Evolutionary conservation across 2,113 vertebrate genomes (phyloP).

Genomic region (Mungos mungo): DNA sequence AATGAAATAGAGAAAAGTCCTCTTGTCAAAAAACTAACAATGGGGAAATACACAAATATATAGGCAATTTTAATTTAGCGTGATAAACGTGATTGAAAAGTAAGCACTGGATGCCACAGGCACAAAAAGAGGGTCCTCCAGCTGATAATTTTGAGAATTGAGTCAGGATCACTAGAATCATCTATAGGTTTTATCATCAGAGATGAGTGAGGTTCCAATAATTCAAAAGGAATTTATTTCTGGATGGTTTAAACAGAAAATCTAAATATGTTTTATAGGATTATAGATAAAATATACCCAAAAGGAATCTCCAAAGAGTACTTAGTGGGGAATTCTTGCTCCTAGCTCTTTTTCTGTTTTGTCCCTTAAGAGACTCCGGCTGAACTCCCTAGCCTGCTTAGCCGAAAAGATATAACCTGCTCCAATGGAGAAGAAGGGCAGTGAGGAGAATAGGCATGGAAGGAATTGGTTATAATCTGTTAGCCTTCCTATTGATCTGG

Average conservation of each 20-base stretch:
- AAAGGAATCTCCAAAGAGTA: neutral
- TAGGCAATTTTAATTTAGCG: neutral
- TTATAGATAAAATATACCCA: neutral
- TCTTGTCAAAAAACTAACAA: neutral
- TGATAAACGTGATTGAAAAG: neutral
- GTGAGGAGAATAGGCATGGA: neutral
- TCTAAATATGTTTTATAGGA: neutral
- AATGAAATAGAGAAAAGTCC: neutral
- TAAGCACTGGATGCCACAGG: neutral
- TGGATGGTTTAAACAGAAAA: neutral
- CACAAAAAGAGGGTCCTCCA: neutral
- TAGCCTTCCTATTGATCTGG: neutral
- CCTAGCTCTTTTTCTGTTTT: neutral
- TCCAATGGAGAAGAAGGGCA: neutral
- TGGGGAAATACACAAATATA: neutral
- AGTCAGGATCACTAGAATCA: neutral
- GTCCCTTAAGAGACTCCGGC: neutral
- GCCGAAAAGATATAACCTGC: neutral
- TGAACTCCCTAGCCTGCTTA: neutral
- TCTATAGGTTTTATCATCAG: neutral
- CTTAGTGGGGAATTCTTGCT: neutral
- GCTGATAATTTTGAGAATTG: constrained; percentile 17
- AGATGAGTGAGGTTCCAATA: neutral
- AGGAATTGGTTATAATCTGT: neutral
- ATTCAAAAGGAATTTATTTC: neutral